Percentiles rank a stretch among this genome's conserved stretches.
Conservation (phyloP, 2,888 invertebrate species). For the Sicus ferrugineus region DNA sequence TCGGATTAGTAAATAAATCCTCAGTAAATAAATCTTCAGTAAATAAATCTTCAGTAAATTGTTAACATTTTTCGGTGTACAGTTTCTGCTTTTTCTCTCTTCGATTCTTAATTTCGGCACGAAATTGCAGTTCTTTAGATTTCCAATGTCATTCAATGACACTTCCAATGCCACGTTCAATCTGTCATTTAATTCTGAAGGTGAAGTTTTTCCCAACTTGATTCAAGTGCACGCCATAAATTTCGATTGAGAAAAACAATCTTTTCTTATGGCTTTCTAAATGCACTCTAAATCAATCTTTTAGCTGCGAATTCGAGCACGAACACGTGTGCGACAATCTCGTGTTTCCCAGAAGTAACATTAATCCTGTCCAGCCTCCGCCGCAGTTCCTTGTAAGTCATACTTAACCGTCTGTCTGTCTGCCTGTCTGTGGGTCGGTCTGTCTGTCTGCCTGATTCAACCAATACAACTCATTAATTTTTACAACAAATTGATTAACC, state of each 20-base stretch:
- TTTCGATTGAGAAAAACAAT: neutral
- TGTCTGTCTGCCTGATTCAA: neutral
- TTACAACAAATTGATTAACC: constrained; percentile 63
- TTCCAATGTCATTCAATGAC: neutral
- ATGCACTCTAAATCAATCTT: neutral
- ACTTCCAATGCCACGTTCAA: too few species aligned
- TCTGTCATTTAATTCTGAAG: too few species aligned
- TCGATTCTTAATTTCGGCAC: neutral
- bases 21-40: too few species aligned
- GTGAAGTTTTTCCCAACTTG: too few species aligned
- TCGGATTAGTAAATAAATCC: too few species aligned
- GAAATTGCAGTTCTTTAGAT: neutral
- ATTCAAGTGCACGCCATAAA: too few species aligned
- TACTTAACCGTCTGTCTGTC: too few species aligned
- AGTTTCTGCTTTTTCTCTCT: neutral
- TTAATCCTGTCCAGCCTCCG: constrained; percentile 8
- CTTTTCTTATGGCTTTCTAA: constrained; percentile 1
- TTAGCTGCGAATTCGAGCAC: neutral
- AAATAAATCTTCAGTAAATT: too few species aligned
- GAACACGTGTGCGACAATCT: constrained; percentile 5
- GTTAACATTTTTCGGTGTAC: too few species aligned
- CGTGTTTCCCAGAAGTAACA: constrained; percentile 26
- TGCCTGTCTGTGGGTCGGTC: too few species aligned
- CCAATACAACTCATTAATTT: constrained; percentile 55
- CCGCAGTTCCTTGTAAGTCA: too few species aligned